Percentiles rank a stretch among this genome's conserved stretches.
These are phyloP conservation scores for Melanotaenia nigrans DNA, from an alignment of 2,797 vertebrate species.

Conservation along the genomic window DNA sequence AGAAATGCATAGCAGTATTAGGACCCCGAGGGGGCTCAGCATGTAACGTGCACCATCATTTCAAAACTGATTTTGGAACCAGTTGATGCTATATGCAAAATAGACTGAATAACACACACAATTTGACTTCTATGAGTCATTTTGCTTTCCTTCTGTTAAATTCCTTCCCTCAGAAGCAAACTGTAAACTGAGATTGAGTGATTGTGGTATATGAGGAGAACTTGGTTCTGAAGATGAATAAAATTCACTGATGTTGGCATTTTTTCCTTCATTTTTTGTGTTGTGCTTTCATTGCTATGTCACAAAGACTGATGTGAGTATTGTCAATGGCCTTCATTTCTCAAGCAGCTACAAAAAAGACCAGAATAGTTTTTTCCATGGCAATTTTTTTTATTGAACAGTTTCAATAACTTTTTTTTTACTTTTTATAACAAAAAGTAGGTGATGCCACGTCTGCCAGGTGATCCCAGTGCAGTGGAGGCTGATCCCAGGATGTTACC, in stretches of 20 bases:
- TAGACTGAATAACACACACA: conserved; percentile 55
- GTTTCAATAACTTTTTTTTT: conserved; percentile 65
- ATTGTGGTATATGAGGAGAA: conserved; percentile 77
- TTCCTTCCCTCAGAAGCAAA: conserved; percentile 76
- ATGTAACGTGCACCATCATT: conserved; percentile 74
- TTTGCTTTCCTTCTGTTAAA: conserved; percentile 74
- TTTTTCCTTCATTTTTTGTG: conserved; percentile 48
- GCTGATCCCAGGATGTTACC: conserved; percentile 84
- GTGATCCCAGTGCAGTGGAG: conserved; percentile 69
- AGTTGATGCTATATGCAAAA: conserved; percentile 80
- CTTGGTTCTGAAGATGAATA: conserved; percentile 83
- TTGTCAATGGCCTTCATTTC: not conserved
- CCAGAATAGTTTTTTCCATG: conserved; percentile 60
- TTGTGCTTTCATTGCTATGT: conserved; percentile 27
- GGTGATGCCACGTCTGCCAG: conserved; percentile 72
- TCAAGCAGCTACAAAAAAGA: conserved; percentile 33
- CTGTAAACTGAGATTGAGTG: conserved; percentile 73
- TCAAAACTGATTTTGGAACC: conserved; percentile 68
- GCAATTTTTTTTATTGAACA: conserved; percentile 81
- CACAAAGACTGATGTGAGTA: not conserved
- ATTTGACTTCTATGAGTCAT: conserved; percentile 72
- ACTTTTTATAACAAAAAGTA: conserved; percentile 79
- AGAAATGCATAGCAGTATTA: conserved; percentile 70
- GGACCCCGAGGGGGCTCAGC: conserved; percentile 61
- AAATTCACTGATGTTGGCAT: conserved; percentile 85